phyloP scores from a whole-genome alignment of 2,888 invertebrate species.

The Mongoloraphidia duomilia region DNA sequence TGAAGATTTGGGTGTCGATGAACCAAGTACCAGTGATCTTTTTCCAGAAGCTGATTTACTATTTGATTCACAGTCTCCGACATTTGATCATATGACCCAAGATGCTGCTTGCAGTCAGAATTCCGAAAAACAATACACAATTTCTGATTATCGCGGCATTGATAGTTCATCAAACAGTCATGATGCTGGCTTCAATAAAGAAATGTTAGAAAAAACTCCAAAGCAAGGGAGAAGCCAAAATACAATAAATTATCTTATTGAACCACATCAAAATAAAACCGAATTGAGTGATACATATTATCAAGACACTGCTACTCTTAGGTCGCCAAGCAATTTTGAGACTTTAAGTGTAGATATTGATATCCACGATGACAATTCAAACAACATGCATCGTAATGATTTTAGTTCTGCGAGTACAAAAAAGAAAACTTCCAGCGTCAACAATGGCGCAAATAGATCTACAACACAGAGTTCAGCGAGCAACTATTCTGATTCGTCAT shows the following conservation, averaged over 20 bases:
- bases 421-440: neutral
- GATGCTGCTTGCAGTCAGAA: conserved; percentile 21
- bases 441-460: conserved; percentile 4
- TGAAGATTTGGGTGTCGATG: conserved; percentile 64
- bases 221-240: no score
- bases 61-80: conserved; percentile 58
- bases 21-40: conserved; percentile 63
- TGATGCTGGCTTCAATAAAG: no score
- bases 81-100: conserved; percentile 41
- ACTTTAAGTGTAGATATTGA: no score
- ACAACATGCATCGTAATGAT: neutral
- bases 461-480: conserved; percentile 21
- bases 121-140: conserved; percentile 6
- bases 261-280: no score
- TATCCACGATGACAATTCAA: neutral
- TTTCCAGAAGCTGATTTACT: conserved; percentile 64
- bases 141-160: no score
- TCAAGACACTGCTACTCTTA: no score
- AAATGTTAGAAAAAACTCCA: no score
- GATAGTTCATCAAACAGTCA: no score
- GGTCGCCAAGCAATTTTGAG: no score
- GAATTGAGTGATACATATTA: no score
- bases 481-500: conserved; percentile 22
- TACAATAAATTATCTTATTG: no score
- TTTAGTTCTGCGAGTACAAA: neutral